These are phyloP conservation scores for Upupa epops DNA, from an alignment of 2,113 vertebrate species.

Conservation along the genomic window DNA sequence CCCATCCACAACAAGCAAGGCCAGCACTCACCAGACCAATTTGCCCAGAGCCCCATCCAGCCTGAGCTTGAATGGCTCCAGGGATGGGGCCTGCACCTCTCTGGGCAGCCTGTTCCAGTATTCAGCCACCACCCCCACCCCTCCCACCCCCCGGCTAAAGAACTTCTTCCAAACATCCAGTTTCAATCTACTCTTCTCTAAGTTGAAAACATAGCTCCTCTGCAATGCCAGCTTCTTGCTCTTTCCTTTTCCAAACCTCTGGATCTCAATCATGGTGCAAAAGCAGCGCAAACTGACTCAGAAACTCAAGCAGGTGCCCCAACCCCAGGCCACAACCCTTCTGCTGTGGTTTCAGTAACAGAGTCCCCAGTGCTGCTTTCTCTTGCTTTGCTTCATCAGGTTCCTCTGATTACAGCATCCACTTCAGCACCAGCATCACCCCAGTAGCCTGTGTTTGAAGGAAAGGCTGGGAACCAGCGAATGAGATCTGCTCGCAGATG, in stretches of 20 bases:
- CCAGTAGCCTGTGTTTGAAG: not conserved
- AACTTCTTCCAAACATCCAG: too few relatives aligned
- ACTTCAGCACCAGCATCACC: not conserved
- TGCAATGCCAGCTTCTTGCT: not conserved
- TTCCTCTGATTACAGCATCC: not conserved
- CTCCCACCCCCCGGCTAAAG: too few relatives aligned
- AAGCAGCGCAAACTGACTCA: not conserved
- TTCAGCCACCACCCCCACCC: too few relatives aligned
- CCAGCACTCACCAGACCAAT: too few relatives aligned
- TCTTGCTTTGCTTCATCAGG: not conserved
- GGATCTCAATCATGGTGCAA: not conserved
- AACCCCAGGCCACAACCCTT: not conserved
- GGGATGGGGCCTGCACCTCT: too few relatives aligned
- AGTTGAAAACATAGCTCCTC: not conserved
- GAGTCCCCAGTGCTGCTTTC: fast-evolving
- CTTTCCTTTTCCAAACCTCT: not conserved
- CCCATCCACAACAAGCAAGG: too few relatives aligned
- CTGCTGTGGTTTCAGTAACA: fast-evolving
- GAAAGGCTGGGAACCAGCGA: fast-evolving
- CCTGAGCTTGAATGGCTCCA: too few relatives aligned
- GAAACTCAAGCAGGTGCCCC: not conserved
- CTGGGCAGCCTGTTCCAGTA: too few relatives aligned
- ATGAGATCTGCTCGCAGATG: not conserved
- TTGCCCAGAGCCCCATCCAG: too few relatives aligned
- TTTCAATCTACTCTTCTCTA: too few relatives aligned